Evolutionary conservation across 2,113 vertebrate genomes (phyloP).

Genomic region (Calidris pugnax): DNA sequence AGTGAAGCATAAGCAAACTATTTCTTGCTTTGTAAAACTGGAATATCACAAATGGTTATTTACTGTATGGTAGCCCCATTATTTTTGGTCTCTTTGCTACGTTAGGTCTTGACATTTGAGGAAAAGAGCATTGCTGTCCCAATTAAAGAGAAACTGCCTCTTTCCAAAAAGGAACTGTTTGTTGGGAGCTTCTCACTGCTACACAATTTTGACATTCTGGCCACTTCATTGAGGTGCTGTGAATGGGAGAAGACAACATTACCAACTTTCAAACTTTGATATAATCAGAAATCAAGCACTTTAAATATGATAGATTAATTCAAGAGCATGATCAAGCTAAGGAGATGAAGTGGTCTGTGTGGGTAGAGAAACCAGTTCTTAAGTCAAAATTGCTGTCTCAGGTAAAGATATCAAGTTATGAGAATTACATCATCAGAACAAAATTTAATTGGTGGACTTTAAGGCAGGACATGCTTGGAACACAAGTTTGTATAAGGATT

Average conservation of each 20-base stretch:
- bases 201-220: background rate
- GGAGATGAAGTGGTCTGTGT: background rate
- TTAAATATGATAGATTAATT: background rate
- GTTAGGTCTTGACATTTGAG: slow-evolving; percentile 10
- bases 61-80: slow-evolving; percentile 25
- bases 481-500: background rate
- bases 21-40: slow-evolving; percentile 57
- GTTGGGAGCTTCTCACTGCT: background rate
- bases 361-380: background rate
- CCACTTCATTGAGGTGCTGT: background rate
- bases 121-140: background rate
- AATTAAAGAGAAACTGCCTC: background rate
- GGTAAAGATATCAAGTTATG: background rate
- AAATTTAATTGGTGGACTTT: background rate
- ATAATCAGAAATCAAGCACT: background rate
- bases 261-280: background rate
- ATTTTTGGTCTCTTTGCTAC: slow-evolving; percentile 11
- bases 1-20: slow-evolving; percentile 57
- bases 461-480: background rate
- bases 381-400: background rate
- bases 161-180: background rate
- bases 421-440: background rate
- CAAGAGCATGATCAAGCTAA: background rate
- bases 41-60: slow-evolving; percentile 37
- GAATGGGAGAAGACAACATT: background rate